A percentile compares a stretch with the other conserved stretches of the same genome.
Conservation (phyloP, 1,140 invertebrate genomes). For the Nylanderia fulva region DNA sequence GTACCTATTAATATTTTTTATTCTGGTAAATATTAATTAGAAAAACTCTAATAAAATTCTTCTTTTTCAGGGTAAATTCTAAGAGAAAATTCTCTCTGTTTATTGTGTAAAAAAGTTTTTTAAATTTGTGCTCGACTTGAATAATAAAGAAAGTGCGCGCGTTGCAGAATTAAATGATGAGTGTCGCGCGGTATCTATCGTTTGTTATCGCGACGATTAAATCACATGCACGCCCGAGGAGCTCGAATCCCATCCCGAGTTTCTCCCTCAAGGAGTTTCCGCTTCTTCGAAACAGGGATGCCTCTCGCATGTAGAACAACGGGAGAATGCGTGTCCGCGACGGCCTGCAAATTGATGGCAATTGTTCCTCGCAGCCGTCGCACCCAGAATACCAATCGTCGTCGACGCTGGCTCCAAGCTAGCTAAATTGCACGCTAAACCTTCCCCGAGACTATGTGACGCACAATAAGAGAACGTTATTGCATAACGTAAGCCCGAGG, state of each 20-base stretch:
- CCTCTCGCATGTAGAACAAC: conserved; percentile 33
- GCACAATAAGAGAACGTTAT: conserved; percentile 42
- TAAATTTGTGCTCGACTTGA: background rate
- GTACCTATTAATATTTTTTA: too few species aligned
- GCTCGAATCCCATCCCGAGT: background rate
- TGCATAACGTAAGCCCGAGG: conserved; percentile 31
- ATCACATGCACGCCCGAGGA: background rate
- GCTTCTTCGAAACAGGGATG: background rate
- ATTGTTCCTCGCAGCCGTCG: conserved; percentile 36
- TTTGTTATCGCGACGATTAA: conserved; percentile 37
- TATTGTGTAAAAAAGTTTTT: background rate
- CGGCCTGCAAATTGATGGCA: conserved; percentile 58
- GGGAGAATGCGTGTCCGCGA: conserved; percentile 46
- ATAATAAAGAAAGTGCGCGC: too few species aligned
- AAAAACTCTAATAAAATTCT: too few species aligned
- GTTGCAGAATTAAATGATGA: background rate
- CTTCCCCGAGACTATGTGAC: conserved; percentile 10
- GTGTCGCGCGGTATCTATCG: background rate
- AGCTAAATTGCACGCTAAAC: conserved; percentile 57
- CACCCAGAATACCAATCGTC: conserved; percentile 45
- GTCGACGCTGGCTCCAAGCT: conserved; percentile 18
- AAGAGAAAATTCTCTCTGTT: too few species aligned
- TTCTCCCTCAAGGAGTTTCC: background rate
- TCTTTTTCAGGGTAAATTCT: too few species aligned
- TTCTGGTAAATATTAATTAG: too few species aligned